These are phyloP conservation scores for Protophormia terraenovae DNA, from an alignment of 2,888 invertebrate species.

Conservation along the genomic window DNA sequence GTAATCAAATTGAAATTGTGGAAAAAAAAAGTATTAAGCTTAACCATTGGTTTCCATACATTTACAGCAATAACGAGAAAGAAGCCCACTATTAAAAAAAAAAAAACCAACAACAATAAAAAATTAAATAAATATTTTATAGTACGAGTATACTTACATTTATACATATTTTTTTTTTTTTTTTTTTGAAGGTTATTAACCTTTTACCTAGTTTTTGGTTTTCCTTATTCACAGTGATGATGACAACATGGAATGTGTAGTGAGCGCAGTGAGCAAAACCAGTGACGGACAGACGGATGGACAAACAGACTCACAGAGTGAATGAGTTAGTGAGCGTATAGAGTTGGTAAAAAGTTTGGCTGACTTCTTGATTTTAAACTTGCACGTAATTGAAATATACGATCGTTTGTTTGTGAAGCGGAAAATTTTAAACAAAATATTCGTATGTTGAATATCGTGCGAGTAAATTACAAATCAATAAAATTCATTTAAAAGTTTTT, in stretches of 20 bases:
- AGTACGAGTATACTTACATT: constrained; percentile 1
- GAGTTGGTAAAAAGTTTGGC: constrained; percentile 13
- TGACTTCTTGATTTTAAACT: not conserved
- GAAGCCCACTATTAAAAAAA: constrained; percentile 33
- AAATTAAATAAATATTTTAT: constrained; percentile 24
- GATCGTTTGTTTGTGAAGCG: not conserved
- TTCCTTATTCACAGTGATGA: constrained; percentile 36
- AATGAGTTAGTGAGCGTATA: constrained; percentile 6
- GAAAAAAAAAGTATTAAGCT: constrained; percentile 27
- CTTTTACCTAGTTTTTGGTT: constrained; percentile 65
- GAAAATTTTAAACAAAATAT: constrained; percentile 4
- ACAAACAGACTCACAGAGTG: no score
- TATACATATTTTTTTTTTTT: not conserved
- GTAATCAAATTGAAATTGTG: constrained; percentile 18
- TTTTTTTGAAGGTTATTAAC: constrained; percentile 66
- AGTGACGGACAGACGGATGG: no score
- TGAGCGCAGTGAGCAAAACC: constrained; percentile 5
- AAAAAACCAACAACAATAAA: not conserved
- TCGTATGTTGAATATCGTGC: not conserved
- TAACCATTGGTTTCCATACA: constrained; percentile 27
- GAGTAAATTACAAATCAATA: constrained; percentile 42
- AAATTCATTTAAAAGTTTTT: constrained; percentile 44
- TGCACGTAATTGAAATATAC: not conserved
- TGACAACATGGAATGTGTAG: constrained; percentile 22
- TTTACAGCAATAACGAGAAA: constrained; percentile 13